These are phyloP conservation scores for Ommatoiulus sabulosus DNA, from an alignment of 2,888 invertebrate species.

Conservation along the genomic window DNA sequence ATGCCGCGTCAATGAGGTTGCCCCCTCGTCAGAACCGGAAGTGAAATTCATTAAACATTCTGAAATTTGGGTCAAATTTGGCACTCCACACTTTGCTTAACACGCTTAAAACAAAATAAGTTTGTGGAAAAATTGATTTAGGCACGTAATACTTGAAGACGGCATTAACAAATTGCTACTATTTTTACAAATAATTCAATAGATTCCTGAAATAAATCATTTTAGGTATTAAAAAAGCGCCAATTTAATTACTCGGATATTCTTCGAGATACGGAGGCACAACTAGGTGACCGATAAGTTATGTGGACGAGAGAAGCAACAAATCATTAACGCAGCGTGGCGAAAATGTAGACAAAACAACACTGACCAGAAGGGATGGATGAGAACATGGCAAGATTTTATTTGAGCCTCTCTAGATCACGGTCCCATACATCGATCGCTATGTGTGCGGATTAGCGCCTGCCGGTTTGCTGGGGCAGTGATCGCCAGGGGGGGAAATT, in stretches of 20 bases:
- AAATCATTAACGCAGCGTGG: not conserved
- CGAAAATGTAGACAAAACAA: conserved; percentile 14
- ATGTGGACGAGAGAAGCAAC: not conserved
- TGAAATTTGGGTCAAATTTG: too few species aligned
- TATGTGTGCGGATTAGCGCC: not conserved
- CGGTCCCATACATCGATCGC: conserved; percentile 38
- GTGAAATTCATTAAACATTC: not conserved
- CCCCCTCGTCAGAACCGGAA: not conserved
- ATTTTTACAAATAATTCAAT: too few species aligned
- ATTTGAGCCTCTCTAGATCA: conserved; percentile 42
- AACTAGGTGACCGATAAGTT: not conserved
- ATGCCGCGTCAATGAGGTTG: not conserved
- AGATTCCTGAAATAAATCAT: too few species aligned
- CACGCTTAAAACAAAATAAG: too few species aligned
- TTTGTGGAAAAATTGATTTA: too few species aligned
- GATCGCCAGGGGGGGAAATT: not conserved
- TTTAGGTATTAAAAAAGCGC: too few species aligned
- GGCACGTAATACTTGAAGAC: too few species aligned
- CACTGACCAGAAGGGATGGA: conserved; percentile 43
- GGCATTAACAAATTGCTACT: too few species aligned
- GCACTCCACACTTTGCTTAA: too few species aligned
- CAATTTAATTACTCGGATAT: too few species aligned
- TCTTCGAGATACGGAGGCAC: too few species aligned
- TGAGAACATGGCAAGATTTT: conserved; percentile 42
- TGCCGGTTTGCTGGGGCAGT: not conserved